phyloP scores from a whole-genome alignment of 2,888 invertebrate species.

The Gari tellinella region DNA sequence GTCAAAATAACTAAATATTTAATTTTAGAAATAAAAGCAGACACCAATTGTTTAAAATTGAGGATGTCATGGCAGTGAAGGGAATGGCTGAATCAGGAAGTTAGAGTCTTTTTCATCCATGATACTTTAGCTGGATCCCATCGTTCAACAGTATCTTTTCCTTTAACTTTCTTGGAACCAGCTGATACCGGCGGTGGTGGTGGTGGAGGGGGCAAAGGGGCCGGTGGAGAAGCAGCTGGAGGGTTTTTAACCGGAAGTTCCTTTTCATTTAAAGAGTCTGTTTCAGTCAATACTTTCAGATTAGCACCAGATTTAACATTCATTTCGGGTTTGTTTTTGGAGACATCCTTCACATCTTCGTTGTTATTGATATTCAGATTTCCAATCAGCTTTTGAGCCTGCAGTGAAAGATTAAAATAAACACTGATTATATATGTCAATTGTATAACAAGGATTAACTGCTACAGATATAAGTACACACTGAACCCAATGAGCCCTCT shows the following conservation, averaged over 20 bases:
- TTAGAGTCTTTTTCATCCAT: conserved; percentile 75
- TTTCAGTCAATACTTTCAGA: too few species aligned
- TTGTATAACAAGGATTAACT: too few species aligned
- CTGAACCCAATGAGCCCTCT: too few species aligned
- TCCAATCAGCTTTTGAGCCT: conserved; percentile 46
- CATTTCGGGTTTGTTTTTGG: too few species aligned
- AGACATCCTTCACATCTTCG: not conserved
- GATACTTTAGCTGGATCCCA: conserved; percentile 71
- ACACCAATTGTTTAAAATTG: too few species aligned
- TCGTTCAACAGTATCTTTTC: conserved; percentile 37
- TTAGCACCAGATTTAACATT: too few species aligned
- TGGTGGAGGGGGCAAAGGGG: conserved; percentile 29
- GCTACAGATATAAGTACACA: too few species aligned
- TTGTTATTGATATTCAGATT: conserved; percentile 5
- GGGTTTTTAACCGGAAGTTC: conserved; percentile 2
- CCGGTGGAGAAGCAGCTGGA: conserved; percentile 21
- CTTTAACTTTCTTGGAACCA: not conserved
- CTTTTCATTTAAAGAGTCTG: too few species aligned
- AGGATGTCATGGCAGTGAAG: not conserved
- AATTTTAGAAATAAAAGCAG: too few species aligned
- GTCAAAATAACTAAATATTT: too few species aligned
- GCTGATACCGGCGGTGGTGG: conserved; percentile 7
- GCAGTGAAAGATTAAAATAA: conserved; percentile 8
- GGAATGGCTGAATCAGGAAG: not conserved
- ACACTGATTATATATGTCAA: too few species aligned